Evolutionary conservation across 2,797 vertebrate genomes (phyloP).

Genomic region (Pampus argenteus): DNA sequence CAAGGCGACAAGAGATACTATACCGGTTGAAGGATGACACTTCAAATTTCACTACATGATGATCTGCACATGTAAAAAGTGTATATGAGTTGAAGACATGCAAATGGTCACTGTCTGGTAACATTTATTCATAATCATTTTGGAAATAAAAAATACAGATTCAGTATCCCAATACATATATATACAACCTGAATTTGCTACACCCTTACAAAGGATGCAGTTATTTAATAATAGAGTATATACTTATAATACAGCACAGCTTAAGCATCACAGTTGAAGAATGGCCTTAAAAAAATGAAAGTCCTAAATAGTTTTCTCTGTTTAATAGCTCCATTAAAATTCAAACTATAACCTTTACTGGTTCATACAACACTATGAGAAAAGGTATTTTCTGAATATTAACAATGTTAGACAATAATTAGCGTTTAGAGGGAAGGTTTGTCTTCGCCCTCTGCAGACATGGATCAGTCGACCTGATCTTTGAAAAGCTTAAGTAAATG

Average conservation of each 20-base stretch:
- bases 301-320: conserved; percentile 5
- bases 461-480: too few species aligned
- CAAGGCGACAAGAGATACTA: background rate
- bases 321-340: conserved; percentile 23
- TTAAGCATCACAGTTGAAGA: conserved; percentile 42
- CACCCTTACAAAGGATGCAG: conserved; percentile 14
- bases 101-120: background rate
- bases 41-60: background rate
- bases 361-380: background rate
- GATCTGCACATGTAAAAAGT: background rate
- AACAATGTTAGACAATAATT: conserved; percentile 4
- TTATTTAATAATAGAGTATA: background rate
- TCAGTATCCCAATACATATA: background rate
- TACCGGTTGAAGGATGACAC: background rate
- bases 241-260: conserved; percentile 22
- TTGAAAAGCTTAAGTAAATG: too few species aligned
- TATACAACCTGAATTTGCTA: background rate
- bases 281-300: background rate
- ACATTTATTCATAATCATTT: conserved; percentile 29
- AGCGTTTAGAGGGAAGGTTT: conserved; percentile 9
- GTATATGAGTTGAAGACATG: background rate
- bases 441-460: too few species aligned
- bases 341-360: conserved; percentile 15
- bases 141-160: conserved; percentile 19
- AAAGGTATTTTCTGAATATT: background rate